These are phyloP conservation scores for Hesperophylax magnus DNA, from an alignment of 1,140 invertebrate genomes.

Conservation along the genomic window DNA sequence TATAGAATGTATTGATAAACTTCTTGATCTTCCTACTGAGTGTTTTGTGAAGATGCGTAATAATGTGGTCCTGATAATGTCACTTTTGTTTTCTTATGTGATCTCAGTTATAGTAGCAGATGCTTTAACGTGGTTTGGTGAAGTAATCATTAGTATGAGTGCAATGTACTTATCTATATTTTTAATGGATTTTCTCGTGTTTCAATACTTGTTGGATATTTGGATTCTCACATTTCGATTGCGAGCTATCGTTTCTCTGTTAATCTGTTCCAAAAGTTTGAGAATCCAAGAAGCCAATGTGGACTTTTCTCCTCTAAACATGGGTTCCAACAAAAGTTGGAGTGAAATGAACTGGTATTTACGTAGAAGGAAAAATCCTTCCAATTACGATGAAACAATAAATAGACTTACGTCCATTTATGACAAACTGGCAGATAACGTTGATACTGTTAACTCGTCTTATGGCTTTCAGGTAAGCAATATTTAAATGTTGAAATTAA, in stretches of 20 bases:
- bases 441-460: background rate
- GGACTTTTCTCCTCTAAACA: background rate
- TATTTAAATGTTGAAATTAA: background rate
- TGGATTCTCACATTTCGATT: background rate
- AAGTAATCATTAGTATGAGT: background rate
- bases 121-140: background rate
- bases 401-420: background rate
- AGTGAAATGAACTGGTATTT: background rate
- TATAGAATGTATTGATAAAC: background rate
- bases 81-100: background rate
- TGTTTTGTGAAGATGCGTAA: background rate
- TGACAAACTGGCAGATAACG: slow-evolving; percentile 20
- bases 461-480: slow-evolving; percentile 4
- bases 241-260: background rate
- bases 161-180: background rate
- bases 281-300: background rate
- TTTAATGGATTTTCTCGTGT: background rate
- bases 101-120: background rate
- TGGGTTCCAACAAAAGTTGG: background rate
- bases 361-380: background rate
- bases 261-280: background rate
- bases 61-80: background rate
- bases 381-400: background rate
- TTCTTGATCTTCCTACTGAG: background rate
- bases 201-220: slow-evolving; percentile 2